phyloP scores from a whole-genome alignment of 35 echinoderm and acorn worm species.

The Heliocidaris tuberculata region DNA sequence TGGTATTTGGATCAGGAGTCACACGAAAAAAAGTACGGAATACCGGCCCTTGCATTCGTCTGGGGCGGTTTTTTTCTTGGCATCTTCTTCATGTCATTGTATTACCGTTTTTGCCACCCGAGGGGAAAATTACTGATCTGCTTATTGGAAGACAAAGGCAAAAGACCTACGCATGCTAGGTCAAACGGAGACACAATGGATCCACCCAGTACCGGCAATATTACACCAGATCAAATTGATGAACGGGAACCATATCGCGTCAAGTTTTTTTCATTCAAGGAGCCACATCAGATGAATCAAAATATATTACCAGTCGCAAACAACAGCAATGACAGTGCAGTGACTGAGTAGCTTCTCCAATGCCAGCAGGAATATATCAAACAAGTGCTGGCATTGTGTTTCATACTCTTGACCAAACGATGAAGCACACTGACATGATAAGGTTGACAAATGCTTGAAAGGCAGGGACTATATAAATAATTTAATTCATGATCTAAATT shows the following conservation, averaged over 20 bases:
- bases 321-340: too few species aligned
- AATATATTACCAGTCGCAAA: too few species aligned
- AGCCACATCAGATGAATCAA: too few species aligned
- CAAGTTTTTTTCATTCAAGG: too few species aligned
- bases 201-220: neutral
- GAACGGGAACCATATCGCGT: neutral
- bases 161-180: neutral
- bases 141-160: neutral
- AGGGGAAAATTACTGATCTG: neutral
- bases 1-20: conserved; percentile 67
- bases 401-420: too few species aligned
- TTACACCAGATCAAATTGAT: neutral
- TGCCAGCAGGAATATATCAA: too few species aligned
- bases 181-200: neutral
- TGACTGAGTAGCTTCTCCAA: too few species aligned
- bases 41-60: conserved; percentile 71
- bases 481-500: too few species aligned
- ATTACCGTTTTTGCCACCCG: conserved; percentile 75
- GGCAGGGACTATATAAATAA: too few species aligned
- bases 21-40: conserved; percentile 48
- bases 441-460: too few species aligned
- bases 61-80: conserved; percentile 77
- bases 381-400: too few species aligned
- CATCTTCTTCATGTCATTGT: conserved; percentile 63
- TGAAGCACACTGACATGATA: too few species aligned